phyloP scores from a whole-genome alignment of 2,797 vertebrate species.

The Anabacerthia variegaticeps region DNA sequence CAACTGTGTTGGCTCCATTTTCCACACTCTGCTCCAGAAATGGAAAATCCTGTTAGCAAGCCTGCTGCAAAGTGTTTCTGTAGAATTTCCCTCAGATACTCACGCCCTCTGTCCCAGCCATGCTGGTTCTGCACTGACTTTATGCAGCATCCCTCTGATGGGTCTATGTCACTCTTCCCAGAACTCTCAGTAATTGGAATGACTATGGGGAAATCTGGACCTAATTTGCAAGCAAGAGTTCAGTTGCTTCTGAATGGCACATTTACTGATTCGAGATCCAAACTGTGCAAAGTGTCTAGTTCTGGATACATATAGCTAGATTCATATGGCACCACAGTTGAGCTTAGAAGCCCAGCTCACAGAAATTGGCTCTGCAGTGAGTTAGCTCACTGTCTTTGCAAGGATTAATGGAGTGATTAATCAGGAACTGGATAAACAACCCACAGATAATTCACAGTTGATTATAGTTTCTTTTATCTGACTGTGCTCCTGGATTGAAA shows the following conservation, averaged over 20 bases:
- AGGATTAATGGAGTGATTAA: conserved; percentile 38
- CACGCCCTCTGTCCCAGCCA: neutral
- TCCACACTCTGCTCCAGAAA: neutral
- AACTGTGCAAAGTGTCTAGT: neutral
- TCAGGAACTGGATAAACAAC: conserved; percentile 32
- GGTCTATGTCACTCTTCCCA: neutral
- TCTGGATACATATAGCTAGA: neutral
- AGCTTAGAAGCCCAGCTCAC: neutral
- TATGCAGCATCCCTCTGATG: neutral
- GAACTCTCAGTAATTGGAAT: neutral
- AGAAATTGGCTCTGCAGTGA: neutral
- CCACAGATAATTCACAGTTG: conserved; percentile 37
- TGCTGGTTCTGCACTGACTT: neutral
- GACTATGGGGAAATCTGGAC: neutral
- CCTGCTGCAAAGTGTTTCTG: neutral
- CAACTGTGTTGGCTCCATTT: neutral
- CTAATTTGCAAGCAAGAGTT: neutral
- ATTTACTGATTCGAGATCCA: neutral
- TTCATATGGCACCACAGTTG: neutral
- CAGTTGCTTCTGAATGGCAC: neutral
- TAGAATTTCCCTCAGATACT: neutral
- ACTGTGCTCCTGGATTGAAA: conserved; percentile 1
- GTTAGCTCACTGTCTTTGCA: conserved; percentile 11
- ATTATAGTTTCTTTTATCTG: conserved; percentile 47
- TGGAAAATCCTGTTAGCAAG: neutral